phyloP scores from a whole-genome alignment of 2,797 vertebrate species.

The Chanos chanos region DNA sequence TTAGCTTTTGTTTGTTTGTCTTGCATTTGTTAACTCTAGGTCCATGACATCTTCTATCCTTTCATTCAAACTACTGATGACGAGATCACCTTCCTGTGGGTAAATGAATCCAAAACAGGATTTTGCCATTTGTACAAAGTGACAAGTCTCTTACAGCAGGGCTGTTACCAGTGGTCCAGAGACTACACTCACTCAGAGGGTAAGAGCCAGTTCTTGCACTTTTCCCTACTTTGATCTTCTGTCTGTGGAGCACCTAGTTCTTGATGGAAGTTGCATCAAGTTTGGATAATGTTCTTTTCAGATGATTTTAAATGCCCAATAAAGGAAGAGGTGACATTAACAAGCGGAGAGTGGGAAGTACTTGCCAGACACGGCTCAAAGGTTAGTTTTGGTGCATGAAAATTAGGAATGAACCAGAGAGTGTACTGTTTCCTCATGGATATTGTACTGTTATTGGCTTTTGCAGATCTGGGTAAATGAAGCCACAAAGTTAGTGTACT shows the following conservation, averaged over 20 bases:
- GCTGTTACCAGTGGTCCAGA: slow-evolving; percentile 71
- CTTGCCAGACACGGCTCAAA: slow-evolving; percentile 81
- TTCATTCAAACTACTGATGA: slow-evolving; percentile 75
- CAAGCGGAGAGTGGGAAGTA: slow-evolving; percentile 86
- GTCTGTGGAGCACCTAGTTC: not conserved
- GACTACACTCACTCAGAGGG: slow-evolving; percentile 52
- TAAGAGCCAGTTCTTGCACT: not conserved
- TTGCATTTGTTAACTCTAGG: slow-evolving; percentile 56
- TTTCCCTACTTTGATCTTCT: not conserved
- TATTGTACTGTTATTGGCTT: not conserved
- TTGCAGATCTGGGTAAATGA: slow-evolving; percentile 84
- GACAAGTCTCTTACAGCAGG: slow-evolving; percentile 64
- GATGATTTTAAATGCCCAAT: slow-evolving; percentile 80
- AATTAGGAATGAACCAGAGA: not conserved
- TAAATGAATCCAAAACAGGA: slow-evolving; percentile 81
- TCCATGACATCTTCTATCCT: slow-evolving; percentile 85
- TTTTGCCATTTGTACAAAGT: slow-evolving; percentile 84
- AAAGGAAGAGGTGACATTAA: slow-evolving; percentile 78
- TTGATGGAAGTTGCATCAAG: not conserved
- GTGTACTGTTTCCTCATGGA: not conserved
- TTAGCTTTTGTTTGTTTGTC: not conserved
- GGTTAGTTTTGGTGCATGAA: slow-evolving; percentile 55
- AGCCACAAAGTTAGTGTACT: slow-evolving; percentile 79
- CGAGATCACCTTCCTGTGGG: slow-evolving; percentile 77
- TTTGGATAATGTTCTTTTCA: slow-evolving; percentile 26